phyloP scores from a whole-genome alignment of 1,140 invertebrate species.

The Subanguina moxae region DNA sequence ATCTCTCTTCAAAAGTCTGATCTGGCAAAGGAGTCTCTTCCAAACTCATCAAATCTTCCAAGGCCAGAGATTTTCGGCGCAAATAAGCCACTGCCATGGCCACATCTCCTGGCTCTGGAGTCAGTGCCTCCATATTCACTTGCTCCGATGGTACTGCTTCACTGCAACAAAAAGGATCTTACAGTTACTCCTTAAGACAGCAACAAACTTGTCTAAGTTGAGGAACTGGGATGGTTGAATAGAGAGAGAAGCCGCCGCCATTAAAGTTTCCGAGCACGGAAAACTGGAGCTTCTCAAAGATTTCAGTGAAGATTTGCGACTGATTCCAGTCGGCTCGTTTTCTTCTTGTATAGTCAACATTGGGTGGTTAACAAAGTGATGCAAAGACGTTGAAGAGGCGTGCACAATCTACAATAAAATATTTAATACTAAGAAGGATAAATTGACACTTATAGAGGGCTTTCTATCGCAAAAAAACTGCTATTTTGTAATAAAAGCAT shows the following conservation, averaged over 20 bases:
- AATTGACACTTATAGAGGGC: too few relatives aligned
- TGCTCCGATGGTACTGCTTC: neutral
- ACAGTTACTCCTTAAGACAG: too few relatives aligned
- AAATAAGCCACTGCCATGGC: constrained; percentile 46
- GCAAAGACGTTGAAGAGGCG: constrained; percentile 39
- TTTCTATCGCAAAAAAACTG: neutral
- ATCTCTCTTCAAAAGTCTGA: neutral
- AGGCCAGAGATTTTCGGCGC: constrained; percentile 44
- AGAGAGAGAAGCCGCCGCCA: neutral
- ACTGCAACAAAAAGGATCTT: too few relatives aligned
- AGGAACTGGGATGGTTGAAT: neutral
- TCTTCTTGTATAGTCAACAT: constrained; percentile 7
- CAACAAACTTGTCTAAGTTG: too few relatives aligned
- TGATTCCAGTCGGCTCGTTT: constrained; percentile 5
- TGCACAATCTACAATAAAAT: constrained; percentile 40
- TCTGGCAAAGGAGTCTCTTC: constrained; percentile 37
- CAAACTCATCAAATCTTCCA: constrained; percentile 37
- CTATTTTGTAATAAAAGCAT: constrained; percentile 1
- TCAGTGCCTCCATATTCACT: neutral
- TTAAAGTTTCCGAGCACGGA: neutral
- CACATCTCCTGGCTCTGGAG: constrained; percentile 29
- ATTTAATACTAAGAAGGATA: too few relatives aligned
- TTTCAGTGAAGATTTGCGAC: constrained; percentile 6
- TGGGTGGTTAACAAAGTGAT: constrained; percentile 34
- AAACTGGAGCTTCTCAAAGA: constrained; percentile 5